Evolutionary conservation across 2,113 vertebrate genomes (phyloP), one percentile per base, ranked within the genome.

Genomic region (Gymnobelideus leadbeateri): DNA sequence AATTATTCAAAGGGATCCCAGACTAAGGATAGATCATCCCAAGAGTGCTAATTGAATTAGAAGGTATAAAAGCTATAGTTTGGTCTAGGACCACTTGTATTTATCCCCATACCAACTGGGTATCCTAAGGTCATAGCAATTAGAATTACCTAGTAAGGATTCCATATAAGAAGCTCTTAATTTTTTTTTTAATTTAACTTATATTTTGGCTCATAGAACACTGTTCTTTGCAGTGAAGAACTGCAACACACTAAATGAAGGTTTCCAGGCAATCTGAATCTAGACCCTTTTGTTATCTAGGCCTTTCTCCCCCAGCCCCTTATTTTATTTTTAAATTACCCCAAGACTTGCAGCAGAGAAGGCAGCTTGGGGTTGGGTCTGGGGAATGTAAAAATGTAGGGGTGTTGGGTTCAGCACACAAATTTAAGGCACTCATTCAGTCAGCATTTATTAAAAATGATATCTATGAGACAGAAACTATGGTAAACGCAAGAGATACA

Each of bases 1-100:
- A 89, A 26, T 91, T 93, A 89, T 25, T 92, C 46, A 95, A 21
- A 68, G 28, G 54, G 47, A 96, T 7, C 91, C 31, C 94, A 94
- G 96, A 51, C 51, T 92, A 95, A 55, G 52, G 94, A 95, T 52
- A 97, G 14, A 96, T 92, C 52, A 90, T 2, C 24, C 77, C 0
- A 4, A 49, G 92, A 91, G 8, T 92, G 95, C 50, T 96, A 94
- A 84, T 31, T 95, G 91, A 21, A 94, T 95, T 90, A 91, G 51
- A 26, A 93, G 94, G 94, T 94, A 96, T 6, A 7, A 89, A 89
- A 93, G 94, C 51, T 93, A 51, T 94, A 9, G 68, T 97, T 96
- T 94, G 94, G 90, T 89, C 46, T 43, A 91, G n/a, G 52, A 95
- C 43, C 14, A 68, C 4, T 89, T 90, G 28, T 16, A 14, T 55